Conservation (phyloP, 2,797 vertebrate species). For the Echiichthys vipera region DNA sequence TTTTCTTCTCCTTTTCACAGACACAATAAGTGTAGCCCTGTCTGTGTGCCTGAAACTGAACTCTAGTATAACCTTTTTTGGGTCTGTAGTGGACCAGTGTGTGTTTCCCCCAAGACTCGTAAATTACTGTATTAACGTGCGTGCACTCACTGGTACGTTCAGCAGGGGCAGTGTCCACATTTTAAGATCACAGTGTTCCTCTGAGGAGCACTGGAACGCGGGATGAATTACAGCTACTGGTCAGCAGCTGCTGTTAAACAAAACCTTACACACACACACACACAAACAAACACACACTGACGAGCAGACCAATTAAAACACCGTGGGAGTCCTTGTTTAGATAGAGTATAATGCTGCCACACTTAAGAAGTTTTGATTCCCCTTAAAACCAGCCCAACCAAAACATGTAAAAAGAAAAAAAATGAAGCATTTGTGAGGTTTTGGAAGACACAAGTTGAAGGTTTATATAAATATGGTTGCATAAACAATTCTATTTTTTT, state of each 20-base stretch:
- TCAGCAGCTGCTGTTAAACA: conserved; percentile 56
- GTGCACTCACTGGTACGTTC: neutral
- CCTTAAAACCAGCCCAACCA: conserved; percentile 7
- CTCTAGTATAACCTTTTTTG: conserved; percentile 23
- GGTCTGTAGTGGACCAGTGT: neutral
- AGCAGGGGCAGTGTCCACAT: conserved; percentile 24
- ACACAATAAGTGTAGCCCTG: neutral
- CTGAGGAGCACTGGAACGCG: conserved; percentile 26
- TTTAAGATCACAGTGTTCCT: conserved; percentile 23
- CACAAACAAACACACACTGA: conserved; percentile 4
- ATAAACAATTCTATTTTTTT: conserved; percentile 7
- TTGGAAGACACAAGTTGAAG: neutral
- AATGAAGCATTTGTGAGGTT: conserved; percentile 31
- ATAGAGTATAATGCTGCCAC: conserved; percentile 3
- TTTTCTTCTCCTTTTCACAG: neutral
- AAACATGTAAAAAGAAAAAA: neutral
- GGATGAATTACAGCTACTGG: conserved; percentile 61
- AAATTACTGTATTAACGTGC: conserved; percentile 24
- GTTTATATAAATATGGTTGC: conserved; percentile 21
- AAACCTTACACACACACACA: conserved; percentile 1
- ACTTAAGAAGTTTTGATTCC: conserved; percentile 22
- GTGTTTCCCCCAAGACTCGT: conserved; percentile 15
- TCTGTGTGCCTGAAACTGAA: conserved; percentile 6
- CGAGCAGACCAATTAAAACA: conserved; percentile 24
- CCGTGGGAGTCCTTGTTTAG: conserved; percentile 31